A percentile compares a stretch with the other conserved stretches of the same genome.
Conservation (phyloP, 2,797 vertebrate genomes). For the Echeneis naucrates region DNA sequence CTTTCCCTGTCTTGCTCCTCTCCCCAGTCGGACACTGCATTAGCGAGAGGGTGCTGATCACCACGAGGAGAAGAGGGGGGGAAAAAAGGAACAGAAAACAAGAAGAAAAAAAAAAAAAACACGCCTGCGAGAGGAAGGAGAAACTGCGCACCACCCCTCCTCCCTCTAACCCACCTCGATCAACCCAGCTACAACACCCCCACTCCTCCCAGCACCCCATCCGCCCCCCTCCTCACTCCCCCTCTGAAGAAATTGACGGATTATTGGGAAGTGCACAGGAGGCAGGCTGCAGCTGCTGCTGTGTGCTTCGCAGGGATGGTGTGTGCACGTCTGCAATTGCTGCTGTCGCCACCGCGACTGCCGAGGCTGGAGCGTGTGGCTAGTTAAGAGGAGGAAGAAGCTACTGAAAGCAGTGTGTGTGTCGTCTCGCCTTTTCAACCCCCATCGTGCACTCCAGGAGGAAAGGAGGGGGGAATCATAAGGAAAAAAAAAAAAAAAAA, state of each 20-base stretch:
- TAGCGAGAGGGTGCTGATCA: slow-evolving; percentile 71
- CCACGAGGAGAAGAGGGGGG: slow-evolving; percentile 55
- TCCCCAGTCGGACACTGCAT: slow-evolving; percentile 72
- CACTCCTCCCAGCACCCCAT: slow-evolving; percentile 70
- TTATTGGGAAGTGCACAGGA: slow-evolving; percentile 86
- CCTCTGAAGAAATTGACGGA: slow-evolving; percentile 88
- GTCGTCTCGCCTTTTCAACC: slow-evolving; percentile 77
- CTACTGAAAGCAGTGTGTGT: slow-evolving; percentile 82
- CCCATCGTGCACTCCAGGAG: slow-evolving; percentile 46
- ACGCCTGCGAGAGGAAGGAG: slow-evolving; percentile 66
- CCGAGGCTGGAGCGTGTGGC: slow-evolving; percentile 75
- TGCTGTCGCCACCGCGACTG: slow-evolving; percentile 62
- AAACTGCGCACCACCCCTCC: slow-evolving; percentile 75
- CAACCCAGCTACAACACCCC: slow-evolving; percentile 72
- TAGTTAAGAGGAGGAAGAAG: slow-evolving; percentile 79
- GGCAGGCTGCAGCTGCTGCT: slow-evolving; percentile 84
- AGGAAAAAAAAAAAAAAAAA: slow-evolving; percentile 44
- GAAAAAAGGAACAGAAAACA: slow-evolving; percentile 59
- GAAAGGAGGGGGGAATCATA: slow-evolving; percentile 25
- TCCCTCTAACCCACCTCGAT: slow-evolving; percentile 67
- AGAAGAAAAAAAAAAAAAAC: slow-evolving; percentile 67
- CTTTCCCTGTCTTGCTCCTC: slow-evolving; percentile 66
- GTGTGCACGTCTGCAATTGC: slow-evolving; percentile 66
- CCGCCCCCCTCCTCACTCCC: slow-evolving; percentile 68
- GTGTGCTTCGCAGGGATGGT: slow-evolving; percentile 74